These are phyloP conservation scores for Maylandia zebra DNA, from an alignment of 2,113 vertebrate genomes.

Conservation along the genomic window DNA sequence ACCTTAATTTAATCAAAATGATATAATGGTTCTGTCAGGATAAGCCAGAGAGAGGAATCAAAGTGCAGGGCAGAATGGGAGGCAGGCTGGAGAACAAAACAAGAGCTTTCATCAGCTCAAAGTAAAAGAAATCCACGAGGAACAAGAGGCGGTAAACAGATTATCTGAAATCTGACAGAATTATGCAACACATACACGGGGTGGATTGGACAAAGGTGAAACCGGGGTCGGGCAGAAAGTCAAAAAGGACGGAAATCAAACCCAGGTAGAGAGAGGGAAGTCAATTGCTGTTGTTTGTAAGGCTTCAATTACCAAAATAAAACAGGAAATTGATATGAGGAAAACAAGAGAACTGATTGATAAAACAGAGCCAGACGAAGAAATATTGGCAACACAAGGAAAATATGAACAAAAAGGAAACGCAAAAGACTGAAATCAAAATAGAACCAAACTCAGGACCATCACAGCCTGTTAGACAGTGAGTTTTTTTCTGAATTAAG, in stretches of 20 bases:
- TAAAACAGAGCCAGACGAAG: background rate
- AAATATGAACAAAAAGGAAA: background rate
- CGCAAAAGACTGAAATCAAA: rapidly evolving
- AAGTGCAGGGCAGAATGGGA: background rate
- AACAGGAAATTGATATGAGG: background rate
- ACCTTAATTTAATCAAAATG: background rate
- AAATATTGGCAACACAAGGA: background rate
- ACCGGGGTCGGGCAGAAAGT: background rate
- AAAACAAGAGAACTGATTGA: rapidly evolving
- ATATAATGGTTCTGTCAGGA: background rate
- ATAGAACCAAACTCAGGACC: background rate
- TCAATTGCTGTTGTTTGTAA: background rate
- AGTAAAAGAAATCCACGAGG: background rate
- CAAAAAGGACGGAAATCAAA: background rate
- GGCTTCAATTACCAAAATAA: background rate
- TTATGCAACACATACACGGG: background rate
- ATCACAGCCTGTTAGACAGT: rapidly evolving
- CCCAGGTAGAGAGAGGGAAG: background rate
- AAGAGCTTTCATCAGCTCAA: background rate
- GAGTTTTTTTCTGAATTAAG: background rate
- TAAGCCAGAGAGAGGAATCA: background rate
- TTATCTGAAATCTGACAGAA: background rate
- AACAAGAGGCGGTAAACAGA: background rate
- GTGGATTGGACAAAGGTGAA: background rate
- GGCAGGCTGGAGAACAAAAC: background rate